Percentiles rank a stretch among this genome's conserved stretches.
These are phyloP conservation scores for Chaetodon trifasciatus DNA, from an alignment of 2,797 vertebrate species.

Conservation along the genomic window DNA sequence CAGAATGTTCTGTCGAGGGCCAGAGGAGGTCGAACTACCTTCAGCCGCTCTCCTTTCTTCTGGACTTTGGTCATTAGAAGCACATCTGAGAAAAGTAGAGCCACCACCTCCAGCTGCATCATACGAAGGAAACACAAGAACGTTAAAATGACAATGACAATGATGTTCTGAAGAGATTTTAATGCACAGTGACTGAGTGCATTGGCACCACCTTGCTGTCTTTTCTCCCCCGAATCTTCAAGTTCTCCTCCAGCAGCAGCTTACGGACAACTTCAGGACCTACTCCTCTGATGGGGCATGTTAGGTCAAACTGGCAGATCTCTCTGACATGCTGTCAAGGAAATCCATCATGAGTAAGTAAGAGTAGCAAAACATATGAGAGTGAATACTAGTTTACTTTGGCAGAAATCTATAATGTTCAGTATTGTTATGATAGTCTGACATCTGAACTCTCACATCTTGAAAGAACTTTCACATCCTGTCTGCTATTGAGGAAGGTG, in stretches of 20 bases:
- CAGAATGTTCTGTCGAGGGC: constrained; percentile 87
- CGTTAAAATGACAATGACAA: neutral
- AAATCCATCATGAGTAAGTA: neutral
- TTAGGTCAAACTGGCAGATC: constrained; percentile 86
- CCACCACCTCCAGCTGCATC: constrained; percentile 86
- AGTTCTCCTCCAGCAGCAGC: constrained; percentile 85
- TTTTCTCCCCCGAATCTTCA: constrained; percentile 86
- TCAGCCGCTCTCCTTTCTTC: constrained; percentile 87
- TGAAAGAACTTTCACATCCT: neutral
- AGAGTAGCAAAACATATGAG: neutral
- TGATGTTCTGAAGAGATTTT: neutral
- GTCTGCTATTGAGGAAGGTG: neutral
- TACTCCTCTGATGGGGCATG: constrained; percentile 82
- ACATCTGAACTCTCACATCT: neutral
- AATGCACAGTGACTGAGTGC: neutral
- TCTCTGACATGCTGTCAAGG: constrained; percentile 82
- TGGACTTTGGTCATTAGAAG: constrained; percentile 89
- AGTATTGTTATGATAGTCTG: neutral
- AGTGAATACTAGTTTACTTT: neutral
- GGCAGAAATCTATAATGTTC: neutral
- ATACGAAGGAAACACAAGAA: neutral
- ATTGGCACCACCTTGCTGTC: constrained; percentile 86
- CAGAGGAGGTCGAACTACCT: constrained; percentile 88
- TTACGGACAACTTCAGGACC: constrained; percentile 78
- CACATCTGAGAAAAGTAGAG: constrained; percentile 90